Base-by-base conservation (phyloP, 2,797 vertebrate genomes). In the Decapterus maruadsi region DNA sequence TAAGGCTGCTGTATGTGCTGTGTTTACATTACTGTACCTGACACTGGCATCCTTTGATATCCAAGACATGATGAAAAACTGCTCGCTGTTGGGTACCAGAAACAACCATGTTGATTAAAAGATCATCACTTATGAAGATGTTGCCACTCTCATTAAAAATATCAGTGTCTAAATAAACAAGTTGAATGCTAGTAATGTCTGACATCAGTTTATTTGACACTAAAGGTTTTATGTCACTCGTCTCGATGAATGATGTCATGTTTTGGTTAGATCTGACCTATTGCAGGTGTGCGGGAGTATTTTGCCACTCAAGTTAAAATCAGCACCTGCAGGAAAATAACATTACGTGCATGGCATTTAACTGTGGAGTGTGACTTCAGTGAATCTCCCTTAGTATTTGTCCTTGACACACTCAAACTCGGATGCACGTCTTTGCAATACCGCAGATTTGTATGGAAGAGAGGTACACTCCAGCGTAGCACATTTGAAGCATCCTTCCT, bases 341-440 rank as follows among this genome's bases (percentile, higher is more conserved):
- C 20, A 26, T 54, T 2, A 59, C 40, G 34, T 36, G 34, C 34
- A 7, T 43, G 40, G 13, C 40, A 45, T 2, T 61, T 40, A 45
- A 29, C 20, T 4, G 4, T 26, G 14, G 13, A 29, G 9, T 9
- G 14, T 10, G 54, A 34, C 8, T 5, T 31, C 34, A 36, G 16
- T 55, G 13, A 11, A 19, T 3, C 10, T 45, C 12, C 5, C 10
- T 29, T 31, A 4, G 45, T 22, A 53, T 61, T 66, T 62, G 34
- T 19, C 22, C 50, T 63, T 51, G 42, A 78, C 17, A 72, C 67
- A 72, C 62, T 57, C 36, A 48, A 48, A 11, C 9, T n/a, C 26
- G 26, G 71, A 59, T n/a, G 42, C 16, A 46, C 54, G 26, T 51
- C 56, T 20, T 26, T 67, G 72, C 56, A 11, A 42, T 38, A 40